These are phyloP conservation scores for Hydraecia micacea DNA, from an alignment of 2,888 invertebrate species.

Conservation along the genomic window DNA sequence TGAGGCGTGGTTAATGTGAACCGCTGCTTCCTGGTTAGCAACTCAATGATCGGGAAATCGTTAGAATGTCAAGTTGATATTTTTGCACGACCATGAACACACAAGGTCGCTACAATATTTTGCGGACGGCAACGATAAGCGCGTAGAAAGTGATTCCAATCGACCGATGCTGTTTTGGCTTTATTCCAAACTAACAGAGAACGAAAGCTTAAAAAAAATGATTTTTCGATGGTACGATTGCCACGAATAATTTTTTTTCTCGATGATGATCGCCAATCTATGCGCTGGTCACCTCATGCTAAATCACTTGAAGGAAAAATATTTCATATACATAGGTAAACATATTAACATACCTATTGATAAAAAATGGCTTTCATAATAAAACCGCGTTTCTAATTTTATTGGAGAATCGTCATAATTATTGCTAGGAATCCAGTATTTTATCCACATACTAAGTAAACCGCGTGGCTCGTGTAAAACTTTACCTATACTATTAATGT, in stretches of 20 bases:
- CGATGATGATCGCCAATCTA: conserved; percentile 1
- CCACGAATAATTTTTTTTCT: conserved; percentile 5
- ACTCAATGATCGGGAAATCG: conserved; percentile 88
- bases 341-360: too few species aligned
- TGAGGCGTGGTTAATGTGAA: conserved; percentile 84
- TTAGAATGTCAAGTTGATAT: conserved; percentile 89
- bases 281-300: conserved; percentile 9
- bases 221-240: conserved; percentile 22
- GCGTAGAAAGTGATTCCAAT: conserved; percentile 88
- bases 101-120: conserved; percentile 86
- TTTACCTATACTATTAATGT: neutral
- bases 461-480: neutral
- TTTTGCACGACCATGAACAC: conserved; percentile 88
- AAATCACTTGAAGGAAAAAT: conserved; percentile 4
- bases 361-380: neutral
- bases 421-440: neutral
- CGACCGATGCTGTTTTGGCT: conserved; percentile 80
- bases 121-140: conserved; percentile 82
- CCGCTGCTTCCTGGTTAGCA: conserved; percentile 87
- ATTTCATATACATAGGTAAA: neutral
- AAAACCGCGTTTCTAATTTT: neutral
- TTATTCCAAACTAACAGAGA: conserved; percentile 78
- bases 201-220: conserved; percentile 47
- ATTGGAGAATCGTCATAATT: neutral
- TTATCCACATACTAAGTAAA: neutral